phyloP scores from a whole-genome alignment of 2,888 invertebrate species.

The Selenia dentaria region DNA sequence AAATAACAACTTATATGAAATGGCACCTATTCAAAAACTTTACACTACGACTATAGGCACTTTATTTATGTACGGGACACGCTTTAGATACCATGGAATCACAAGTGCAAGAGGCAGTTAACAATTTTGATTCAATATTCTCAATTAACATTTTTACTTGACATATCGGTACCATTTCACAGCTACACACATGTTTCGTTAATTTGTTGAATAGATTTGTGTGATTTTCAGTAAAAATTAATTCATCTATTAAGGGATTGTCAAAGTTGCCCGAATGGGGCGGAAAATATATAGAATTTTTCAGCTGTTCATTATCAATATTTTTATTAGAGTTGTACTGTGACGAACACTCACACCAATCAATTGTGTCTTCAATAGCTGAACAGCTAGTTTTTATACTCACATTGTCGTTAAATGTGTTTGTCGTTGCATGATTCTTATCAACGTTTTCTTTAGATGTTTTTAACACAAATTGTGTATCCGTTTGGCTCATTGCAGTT shows the following conservation, averaged over 20 bases:
- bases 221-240: slow-evolving; percentile 19
- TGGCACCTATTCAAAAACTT: no score
- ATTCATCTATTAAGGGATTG: slow-evolving; percentile 27
- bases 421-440: slow-evolving; percentile 35
- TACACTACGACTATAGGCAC: slow-evolving; percentile 1
- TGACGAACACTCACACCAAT: slow-evolving; percentile 41
- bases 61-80: slow-evolving; percentile 63
- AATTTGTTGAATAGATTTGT: slow-evolving; percentile 16
- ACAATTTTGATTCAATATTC: slow-evolving; percentile 65
- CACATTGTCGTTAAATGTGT: slow-evolving; percentile 39
- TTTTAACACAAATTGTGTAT: slow-evolving; percentile 47
- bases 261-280: slow-evolving; percentile 28
- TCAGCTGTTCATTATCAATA: slow-evolving; percentile 35
- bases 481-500: slow-evolving; percentile 28
- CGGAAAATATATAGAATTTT: slow-evolving; percentile 46
- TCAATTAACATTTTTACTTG: slow-evolving; percentile 75
- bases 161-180: slow-evolving; percentile 70
- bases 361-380: slow-evolving; percentile 31
- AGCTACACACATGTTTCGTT: slow-evolving; percentile 50
- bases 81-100: slow-evolving; percentile 61
- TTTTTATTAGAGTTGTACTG: slow-evolving; percentile 25
- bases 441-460: slow-evolving; percentile 37
- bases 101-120: slow-evolving; percentile 64
- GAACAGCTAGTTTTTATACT: slow-evolving; percentile 35
- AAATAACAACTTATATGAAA: no score